A percentile compares a stretch with the other conserved stretches of the same genome.
These are phyloP conservation scores for Syngnathus acus DNA, from an alignment of 2,797 vertebrate species.

Conservation along the genomic window DNA sequence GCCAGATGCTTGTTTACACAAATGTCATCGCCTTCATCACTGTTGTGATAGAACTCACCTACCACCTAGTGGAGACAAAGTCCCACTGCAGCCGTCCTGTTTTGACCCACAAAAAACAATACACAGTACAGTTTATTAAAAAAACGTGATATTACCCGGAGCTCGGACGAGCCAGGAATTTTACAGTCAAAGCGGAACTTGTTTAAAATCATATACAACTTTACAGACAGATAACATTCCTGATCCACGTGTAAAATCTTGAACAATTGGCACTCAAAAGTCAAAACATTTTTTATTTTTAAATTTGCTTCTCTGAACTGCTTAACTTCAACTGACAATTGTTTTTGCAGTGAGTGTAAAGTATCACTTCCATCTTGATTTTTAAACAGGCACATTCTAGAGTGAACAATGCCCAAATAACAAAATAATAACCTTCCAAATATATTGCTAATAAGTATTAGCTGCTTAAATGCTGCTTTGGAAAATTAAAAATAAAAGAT, in stretches of 20 bases:
- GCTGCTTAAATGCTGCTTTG: too few species aligned
- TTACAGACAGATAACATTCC: background rate
- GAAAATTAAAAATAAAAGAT: too few species aligned
- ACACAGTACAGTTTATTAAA: too few species aligned
- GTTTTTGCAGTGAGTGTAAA: too few species aligned
- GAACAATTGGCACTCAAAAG: background rate
- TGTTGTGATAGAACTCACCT: background rate
- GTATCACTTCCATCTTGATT: too few species aligned
- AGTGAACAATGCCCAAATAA: too few species aligned
- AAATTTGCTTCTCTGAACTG: too few species aligned
- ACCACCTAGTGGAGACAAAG: background rate
- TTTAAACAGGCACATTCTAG: too few species aligned
- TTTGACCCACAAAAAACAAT: background rate
- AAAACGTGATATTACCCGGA: background rate
- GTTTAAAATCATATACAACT: slow-evolving; percentile 4
- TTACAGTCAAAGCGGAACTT: background rate
- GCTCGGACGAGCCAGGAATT: background rate
- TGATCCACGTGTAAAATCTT: background rate
- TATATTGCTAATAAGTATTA: too few species aligned
- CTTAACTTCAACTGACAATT: too few species aligned
- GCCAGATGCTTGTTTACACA: background rate
- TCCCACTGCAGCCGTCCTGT: background rate
- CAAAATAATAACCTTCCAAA: too few species aligned
- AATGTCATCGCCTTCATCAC: background rate
- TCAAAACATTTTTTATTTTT: background rate